Conservation (phyloP, 2,113 vertebrate genomes). For the Strigops habroptila region DNA sequence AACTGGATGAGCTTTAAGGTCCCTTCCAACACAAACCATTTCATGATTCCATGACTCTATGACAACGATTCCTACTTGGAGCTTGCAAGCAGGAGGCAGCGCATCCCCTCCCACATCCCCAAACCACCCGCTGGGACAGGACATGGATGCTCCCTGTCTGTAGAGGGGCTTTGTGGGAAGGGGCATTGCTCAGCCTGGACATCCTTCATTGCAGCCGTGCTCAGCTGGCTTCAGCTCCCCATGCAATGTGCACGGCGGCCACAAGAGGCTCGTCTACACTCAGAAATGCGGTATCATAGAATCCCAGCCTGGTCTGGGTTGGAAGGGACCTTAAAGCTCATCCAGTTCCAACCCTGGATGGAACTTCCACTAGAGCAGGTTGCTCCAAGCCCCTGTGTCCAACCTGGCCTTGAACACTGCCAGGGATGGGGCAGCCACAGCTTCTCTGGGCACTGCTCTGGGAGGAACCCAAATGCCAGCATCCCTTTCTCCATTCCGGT, state of each 20-base stretch:
- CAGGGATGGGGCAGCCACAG: neutral
- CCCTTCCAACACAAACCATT: no score
- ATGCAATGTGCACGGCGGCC: neutral
- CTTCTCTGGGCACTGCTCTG: neutral
- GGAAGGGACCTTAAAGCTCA: neutral
- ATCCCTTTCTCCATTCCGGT: fast-evolving
- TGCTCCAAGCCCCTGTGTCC: neutral
- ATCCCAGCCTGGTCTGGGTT: no score
- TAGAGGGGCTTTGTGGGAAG: neutral
- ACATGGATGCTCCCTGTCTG: fast-evolving
- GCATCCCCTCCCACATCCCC: neutral
- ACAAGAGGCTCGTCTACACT: conserved; percentile 11
- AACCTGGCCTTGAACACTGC: neutral
- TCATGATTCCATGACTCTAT: no score
- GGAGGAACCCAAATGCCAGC: neutral
- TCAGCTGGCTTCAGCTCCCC: fast-evolving
- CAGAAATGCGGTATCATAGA: neutral
- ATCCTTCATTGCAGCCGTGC: no score
- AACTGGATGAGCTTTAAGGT: no score
- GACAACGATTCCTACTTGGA: neutral
- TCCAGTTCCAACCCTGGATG: no score
- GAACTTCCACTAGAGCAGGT: neutral
- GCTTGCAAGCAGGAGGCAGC: neutral
- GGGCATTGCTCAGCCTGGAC: fast-evolving
- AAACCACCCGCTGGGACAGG: neutral